Percentiles rank a stretch among this genome's conserved stretches.
Evolutionary conservation across 2,113 vertebrate genomes (phyloP).

Genomic region (Syngnathus scovelli): DNA sequence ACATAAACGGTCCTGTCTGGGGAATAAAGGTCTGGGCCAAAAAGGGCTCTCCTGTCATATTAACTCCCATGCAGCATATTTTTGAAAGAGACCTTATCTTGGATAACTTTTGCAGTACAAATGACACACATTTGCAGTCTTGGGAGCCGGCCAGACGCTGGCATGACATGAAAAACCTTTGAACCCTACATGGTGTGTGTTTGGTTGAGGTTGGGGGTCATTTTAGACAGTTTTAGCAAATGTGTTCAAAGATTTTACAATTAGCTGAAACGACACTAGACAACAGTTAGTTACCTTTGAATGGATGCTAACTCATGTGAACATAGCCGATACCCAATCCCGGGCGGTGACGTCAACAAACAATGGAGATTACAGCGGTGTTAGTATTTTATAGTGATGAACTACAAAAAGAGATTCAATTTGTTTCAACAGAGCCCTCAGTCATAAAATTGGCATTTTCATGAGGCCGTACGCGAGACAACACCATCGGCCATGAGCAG

Average conservation of each 20-base stretch:
- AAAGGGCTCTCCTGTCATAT: conserved; percentile 31
- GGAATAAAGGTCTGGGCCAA: conserved; percentile 37
- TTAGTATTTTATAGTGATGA: too few relatives aligned
- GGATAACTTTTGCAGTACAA: conserved; percentile 1
- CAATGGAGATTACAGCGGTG: too few relatives aligned
- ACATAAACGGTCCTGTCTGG: conserved; percentile 49
- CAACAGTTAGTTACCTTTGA: not conserved
- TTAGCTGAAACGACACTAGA: too few relatives aligned
- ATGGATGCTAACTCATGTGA: conserved; percentile 2
- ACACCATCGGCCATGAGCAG: too few relatives aligned
- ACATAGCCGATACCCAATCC: conserved; percentile 6
- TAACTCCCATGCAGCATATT: not conserved
- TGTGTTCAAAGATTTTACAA: not conserved
- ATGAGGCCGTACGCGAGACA: too few relatives aligned
- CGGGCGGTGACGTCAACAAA: too few relatives aligned
- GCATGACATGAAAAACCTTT: conserved; percentile 44
- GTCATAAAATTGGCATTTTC: too few relatives aligned
- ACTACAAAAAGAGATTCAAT: too few relatives aligned
- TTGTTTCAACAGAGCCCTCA: too few relatives aligned
- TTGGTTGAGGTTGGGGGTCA: not conserved
- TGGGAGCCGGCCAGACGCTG: conserved; percentile 18
- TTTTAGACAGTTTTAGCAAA: not conserved
- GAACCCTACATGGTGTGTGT: conserved; percentile 17
- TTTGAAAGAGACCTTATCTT: not conserved
- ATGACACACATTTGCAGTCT: conserved; percentile 13